A percentile compares a stretch with the other conserved stretches of the same genome.
Conservation (phyloP, 2,113 vertebrate species). For the Tringa solitaria region DNA sequence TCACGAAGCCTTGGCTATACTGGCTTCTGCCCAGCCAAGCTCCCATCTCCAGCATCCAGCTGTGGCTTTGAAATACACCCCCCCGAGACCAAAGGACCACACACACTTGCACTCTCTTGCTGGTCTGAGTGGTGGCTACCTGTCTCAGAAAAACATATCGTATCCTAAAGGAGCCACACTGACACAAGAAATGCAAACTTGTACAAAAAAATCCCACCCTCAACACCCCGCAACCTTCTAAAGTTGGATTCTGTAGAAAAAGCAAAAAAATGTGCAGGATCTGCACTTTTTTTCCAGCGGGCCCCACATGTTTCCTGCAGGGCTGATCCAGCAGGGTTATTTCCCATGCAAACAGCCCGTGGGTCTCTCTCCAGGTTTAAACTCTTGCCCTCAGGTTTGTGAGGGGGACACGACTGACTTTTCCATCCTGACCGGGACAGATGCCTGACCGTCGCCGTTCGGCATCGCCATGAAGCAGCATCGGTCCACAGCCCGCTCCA, state of each 20-base stretch:
- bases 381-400: background rate
- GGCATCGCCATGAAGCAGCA: fast-evolving
- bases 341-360: background rate
- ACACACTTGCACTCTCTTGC: fast-evolving
- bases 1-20: fast-evolving
- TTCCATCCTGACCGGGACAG: fast-evolving
- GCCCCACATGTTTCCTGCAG: conserved; percentile 38
- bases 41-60: background rate
- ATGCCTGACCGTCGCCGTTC: fast-evolving
- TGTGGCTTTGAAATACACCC: background rate
- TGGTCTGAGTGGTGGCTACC: background rate
- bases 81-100: background rate
- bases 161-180: background rate
- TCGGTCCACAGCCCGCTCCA: background rate
- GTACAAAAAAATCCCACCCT: too few relatives aligned
- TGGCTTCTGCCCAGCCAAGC: background rate
- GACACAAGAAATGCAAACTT: background rate
- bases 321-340: background rate
- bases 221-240: background rate
- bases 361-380: background rate
- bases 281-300: conserved; percentile 56
- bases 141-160: background rate
- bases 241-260: conserved; percentile 27
- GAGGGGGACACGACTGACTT: too few relatives aligned
- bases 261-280: conserved; percentile 53